Base-by-base conservation (phyloP, 1,140 invertebrate genomes). In the Pinna nobilis region DNA sequence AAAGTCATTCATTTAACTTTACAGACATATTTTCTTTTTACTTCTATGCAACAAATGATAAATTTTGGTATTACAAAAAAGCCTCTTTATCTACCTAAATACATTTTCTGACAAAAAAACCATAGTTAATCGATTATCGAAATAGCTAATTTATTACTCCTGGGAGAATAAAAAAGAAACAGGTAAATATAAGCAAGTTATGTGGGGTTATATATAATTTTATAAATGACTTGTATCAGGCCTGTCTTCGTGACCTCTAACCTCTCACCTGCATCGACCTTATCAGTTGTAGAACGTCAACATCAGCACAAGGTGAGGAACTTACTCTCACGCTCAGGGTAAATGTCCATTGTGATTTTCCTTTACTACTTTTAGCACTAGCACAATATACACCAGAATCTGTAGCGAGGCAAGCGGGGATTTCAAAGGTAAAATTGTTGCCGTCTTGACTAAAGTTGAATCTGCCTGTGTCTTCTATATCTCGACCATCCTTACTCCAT, bases 371-470 rank as follows among this genome's bases (percentile, higher is more conserved):
- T 28, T 67, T 93, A n/a, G 94, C 95, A 82, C 94, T 94, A 5
- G 96, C 95, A 71, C 93, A 91, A 89, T 98, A 98, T 87, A 97
- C 95, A 32, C 96, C 97, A 76, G 94, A 92, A 89, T 98, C 97
- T 70, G 94, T 94, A 47, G 92, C 88, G 69, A 92, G 92, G 85
- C 93, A 94, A 66, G 93, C 92, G 49, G 93, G 92, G 73, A 98
- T 94, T 72, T 91, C 91, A 66, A 93, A 88, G 82, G 93, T 92
- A 76, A 95, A 93, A 69, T 92, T 92, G 37, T 93, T 93, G 75
- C 92, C 93, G 80, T 95, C 93, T 53, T 78, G 71, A 44, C 92
- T 94, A 88, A 96, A 95, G 79, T 93, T 93, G 87, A 95, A 96
- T 86, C 94, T 92, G 41, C 92, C 91, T 51, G 93, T 94, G 47